A percentile compares a stretch with the other conserved stretches of the same genome.
Evolutionary conservation across 2,113 vertebrate species (phyloP).

Genomic region (Pristiophorus japonicus): DNA sequence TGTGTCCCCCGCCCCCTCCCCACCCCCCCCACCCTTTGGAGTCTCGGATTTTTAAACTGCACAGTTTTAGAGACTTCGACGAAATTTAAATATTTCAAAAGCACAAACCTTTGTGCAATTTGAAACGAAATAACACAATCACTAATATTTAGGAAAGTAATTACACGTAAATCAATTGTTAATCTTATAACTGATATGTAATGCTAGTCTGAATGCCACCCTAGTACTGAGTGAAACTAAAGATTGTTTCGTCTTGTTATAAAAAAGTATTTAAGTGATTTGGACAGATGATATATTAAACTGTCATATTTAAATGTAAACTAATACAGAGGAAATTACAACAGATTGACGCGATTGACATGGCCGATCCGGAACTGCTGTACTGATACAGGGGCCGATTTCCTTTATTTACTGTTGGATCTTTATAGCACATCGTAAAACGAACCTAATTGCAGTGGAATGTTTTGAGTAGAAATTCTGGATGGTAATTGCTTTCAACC

Average conservation of each 20-base stretch:
- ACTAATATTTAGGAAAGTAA: neutral
- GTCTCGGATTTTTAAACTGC: neutral
- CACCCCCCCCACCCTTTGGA: neutral
- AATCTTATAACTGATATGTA: neutral
- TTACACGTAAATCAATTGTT: neutral
- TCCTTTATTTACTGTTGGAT: slow-evolving; percentile 52
- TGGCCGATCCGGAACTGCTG: slow-evolving; percentile 46
- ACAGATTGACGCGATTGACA: slow-evolving; percentile 54
- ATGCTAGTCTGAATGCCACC: neutral
- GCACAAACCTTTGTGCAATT: neutral
- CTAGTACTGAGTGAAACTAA: slow-evolving; percentile 1
- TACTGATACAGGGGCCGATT: slow-evolving; percentile 41
- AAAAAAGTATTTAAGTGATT: slow-evolving; percentile 24
- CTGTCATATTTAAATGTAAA: slow-evolving; percentile 59
- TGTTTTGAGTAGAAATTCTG: slow-evolving; percentile 42
- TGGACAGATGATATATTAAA: slow-evolving; percentile 47
- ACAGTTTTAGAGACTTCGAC: neutral
- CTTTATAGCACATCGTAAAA: slow-evolving; percentile 51
- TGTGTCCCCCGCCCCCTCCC: neutral
- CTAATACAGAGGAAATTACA: slow-evolving; percentile 47
- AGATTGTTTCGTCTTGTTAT: neutral
- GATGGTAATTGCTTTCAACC: slow-evolving; percentile 34
- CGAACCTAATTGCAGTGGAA: slow-evolving; percentile 43
- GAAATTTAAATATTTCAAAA: neutral
- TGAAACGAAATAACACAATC: slow-evolving; percentile 22